These are phyloP conservation scores for Ceratosolen fusciceps DNA, from an alignment of 1,140 invertebrate genomes.

Conservation along the genomic window DNA sequence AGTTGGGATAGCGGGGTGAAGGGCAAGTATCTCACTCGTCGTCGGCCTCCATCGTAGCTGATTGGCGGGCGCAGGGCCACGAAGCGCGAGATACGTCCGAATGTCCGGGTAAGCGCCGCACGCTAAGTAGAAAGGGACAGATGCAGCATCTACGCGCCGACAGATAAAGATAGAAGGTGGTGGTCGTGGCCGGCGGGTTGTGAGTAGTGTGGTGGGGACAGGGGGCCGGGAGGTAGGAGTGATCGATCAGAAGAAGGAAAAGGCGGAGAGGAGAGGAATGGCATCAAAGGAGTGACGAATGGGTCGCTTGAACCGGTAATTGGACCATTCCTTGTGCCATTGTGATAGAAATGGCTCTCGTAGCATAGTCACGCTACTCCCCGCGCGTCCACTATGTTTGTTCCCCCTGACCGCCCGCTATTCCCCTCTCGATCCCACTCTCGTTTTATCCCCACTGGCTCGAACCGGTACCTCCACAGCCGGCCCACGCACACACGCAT, in stretches of 20 bases:
- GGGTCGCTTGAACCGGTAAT: conserved; percentile 58
- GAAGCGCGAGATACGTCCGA: not conserved
- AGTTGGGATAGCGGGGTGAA: no score
- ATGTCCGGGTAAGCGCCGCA: not conserved
- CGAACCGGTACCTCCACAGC: no score
- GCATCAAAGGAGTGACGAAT: conserved; percentile 43
- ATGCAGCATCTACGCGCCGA: not conserved
- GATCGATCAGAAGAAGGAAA: not conserved
- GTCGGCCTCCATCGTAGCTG: not conserved
- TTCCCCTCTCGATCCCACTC: no score
- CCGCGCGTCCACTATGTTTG: not conserved
- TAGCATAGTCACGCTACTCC: conserved; percentile 53
- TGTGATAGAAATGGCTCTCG: conserved; percentile 60
- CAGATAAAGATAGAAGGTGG: not conserved
- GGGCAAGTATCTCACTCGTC: no score
- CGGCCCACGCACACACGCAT: no score
- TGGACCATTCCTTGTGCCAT: conserved; percentile 61
- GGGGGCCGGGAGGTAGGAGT: not conserved
- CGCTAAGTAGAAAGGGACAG: not conserved
- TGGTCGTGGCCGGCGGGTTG: not conserved
- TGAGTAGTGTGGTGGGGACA: not conserved
- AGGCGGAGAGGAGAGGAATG: conserved; percentile 4
- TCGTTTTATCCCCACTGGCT: no score
- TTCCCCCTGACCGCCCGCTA: no score
- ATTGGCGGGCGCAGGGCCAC: not conserved